Evolutionary conservation across 92 coral and sea anemone genomes (phyloP), one percentile per base, ranked within the genome.

Genomic region (Isaurus tuberculatus): DNA sequence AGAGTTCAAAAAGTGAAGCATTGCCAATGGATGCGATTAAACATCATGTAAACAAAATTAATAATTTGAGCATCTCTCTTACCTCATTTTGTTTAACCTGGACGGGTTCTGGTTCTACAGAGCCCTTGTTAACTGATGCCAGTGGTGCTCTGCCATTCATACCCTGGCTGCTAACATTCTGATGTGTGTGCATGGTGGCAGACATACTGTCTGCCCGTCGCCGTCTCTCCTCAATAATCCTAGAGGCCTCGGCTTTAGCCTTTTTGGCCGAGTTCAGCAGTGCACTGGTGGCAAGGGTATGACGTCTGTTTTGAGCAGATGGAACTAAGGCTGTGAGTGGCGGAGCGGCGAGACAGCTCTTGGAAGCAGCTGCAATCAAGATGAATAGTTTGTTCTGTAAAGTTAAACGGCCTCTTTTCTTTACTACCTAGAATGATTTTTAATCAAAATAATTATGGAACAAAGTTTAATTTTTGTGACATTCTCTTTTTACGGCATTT

Each of bases 201-300:
- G 69, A 1, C 32, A 27, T 22, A 42, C 25, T 57, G 36, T 22
- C 69, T n/a, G 82, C 33, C 32, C 25, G 57, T 77, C 70, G 40
- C 30, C 82, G 82, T 5, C 82, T 64, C 37, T 77, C 82, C 30
- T 77, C 53, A 11, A 33, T 19, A 61, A 77, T 77, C 82, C 66
- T 77, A 11, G 82, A 77, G 33, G 69, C 82, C 42, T 77, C 70
- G 4, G 82, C 82, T 64, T 26, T 57, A 19, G 82, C 69, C 32
- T 77, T 77, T 51, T 58, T 77, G 46, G 82, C 82, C 8, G 82
- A 77, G 31, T 58, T 58, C 8, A 77, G 32, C 49, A 77, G 42
- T 11, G 68, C 82, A 34, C 22, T 20, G 27, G 82, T 77, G 25
- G 82, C 82, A 20, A 77, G 82, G 51, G 82, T 77, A 43, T 77